These are phyloP conservation scores for Aphrocallistes beatrix DNA, from an alignment of 37 sponge, comb jelly and placozoan genomes.

Conservation along the genomic window DNA sequence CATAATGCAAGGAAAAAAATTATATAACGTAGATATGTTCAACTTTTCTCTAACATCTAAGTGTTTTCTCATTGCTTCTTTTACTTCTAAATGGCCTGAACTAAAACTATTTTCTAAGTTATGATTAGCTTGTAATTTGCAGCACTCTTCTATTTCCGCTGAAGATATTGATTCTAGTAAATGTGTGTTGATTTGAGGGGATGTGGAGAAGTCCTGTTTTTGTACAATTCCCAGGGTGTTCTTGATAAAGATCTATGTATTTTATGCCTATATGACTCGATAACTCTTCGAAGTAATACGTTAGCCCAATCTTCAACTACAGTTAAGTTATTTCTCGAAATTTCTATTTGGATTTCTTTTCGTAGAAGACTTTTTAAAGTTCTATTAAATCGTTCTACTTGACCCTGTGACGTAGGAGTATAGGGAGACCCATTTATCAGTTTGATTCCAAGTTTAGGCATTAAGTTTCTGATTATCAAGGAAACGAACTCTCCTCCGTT, in stretches of 20 bases:
- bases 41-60: background rate
- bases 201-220: too few relatives aligned
- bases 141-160: background rate
- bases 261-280: background rate
- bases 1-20: too few relatives aligned
- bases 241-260: background rate
- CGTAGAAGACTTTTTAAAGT: background rate
- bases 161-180: background rate
- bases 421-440: constrained; percentile 5
- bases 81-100: background rate
- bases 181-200: background rate
- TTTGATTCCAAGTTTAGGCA: constrained; percentile 12
- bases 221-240: background rate
- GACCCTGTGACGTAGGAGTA: constrained; percentile 12
- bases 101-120: background rate
- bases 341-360: background rate
- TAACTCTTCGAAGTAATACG: too few relatives aligned
- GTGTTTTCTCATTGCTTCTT: background rate
- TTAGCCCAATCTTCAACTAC: too few relatives aligned
- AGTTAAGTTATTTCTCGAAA: background rate
- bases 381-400: constrained; percentile 3
- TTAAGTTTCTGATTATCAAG: background rate
- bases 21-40: background rate
- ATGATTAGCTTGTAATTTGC: background rate
- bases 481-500: background rate